Evolutionary conservation across 2,888 invertebrate genomes (phyloP).

Genomic region (Nomada ruficornis): DNA sequence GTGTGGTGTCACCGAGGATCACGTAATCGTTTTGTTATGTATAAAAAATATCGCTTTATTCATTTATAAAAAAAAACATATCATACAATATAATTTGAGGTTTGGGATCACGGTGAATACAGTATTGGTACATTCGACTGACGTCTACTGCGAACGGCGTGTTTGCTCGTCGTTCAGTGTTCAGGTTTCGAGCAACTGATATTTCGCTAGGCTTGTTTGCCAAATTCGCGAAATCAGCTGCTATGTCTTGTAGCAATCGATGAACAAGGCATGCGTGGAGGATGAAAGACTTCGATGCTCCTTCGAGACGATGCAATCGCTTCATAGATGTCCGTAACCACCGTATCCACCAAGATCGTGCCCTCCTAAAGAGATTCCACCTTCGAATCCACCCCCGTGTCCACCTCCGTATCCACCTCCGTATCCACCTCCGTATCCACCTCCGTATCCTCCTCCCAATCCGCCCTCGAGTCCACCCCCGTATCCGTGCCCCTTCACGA

Average conservation of each 20-base stretch:
- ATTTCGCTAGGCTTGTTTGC: slow-evolving; percentile 7
- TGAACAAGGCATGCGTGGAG: slow-evolving; percentile 40
- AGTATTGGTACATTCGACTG: slow-evolving; percentile 63
- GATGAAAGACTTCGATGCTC: slow-evolving; percentile 42
- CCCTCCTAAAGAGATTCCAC: slow-evolving; percentile 58
- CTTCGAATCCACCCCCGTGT: slow-evolving; percentile 51
- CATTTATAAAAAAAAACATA: slow-evolving; percentile 58
- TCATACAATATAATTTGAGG: slow-evolving; percentile 66
- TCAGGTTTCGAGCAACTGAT: neutral
- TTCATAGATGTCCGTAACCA: slow-evolving; percentile 66
- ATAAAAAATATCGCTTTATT: slow-evolving; percentile 73
- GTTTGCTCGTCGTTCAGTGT: slow-evolving; percentile 16
- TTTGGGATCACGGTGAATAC: slow-evolving; percentile 65
- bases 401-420: slow-evolving; percentile 52
- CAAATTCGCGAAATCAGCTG: slow-evolving; percentile 18
- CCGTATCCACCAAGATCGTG: slow-evolving; percentile 67
- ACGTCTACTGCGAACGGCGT: slow-evolving; percentile 33
- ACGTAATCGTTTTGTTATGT: slow-evolving; percentile 60
- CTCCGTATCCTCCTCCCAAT: slow-evolving; percentile 59
- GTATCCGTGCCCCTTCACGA: slow-evolving; percentile 72
- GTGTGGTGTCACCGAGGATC: slow-evolving; percentile 31
- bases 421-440: slow-evolving; percentile 53
- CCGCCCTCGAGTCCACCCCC: slow-evolving; percentile 63
- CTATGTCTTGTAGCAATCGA: slow-evolving; percentile 9
- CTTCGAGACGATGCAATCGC: slow-evolving; percentile 17